Evolutionary conservation across 2,888 invertebrate genomes (phyloP).

Genomic region (Torymus auratus): DNA sequence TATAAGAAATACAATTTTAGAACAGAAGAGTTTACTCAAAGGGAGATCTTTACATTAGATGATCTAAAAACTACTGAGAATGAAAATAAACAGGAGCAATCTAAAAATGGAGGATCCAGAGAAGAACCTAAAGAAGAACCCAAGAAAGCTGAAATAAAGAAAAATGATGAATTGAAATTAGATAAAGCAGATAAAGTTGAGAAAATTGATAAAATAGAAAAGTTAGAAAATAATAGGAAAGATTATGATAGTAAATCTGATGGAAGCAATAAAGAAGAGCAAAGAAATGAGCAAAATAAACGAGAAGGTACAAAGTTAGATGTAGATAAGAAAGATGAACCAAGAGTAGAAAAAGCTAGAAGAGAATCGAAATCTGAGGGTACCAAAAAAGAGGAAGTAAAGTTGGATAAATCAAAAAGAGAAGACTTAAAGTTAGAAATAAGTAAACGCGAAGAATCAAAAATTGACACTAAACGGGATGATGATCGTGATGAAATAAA

Average conservation of each 20-base stretch:
- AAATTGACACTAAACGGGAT: conserved; percentile 59
- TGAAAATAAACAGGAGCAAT: conserved; percentile 49
- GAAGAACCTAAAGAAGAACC: conserved; percentile 58
- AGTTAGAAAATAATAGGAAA: conserved; percentile 38
- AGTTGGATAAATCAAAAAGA: conserved; percentile 58
- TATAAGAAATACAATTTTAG: conserved; percentile 47
- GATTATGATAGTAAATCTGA: conserved; percentile 20
- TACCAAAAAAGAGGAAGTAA: conserved; percentile 58
- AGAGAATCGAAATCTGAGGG: conserved; percentile 56
- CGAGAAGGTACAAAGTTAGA: conserved; percentile 54
- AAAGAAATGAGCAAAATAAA: conserved; percentile 48
- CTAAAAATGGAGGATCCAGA: conserved; percentile 48
- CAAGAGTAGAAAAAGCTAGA: conserved; percentile 56
- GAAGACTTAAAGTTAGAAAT: conserved; percentile 55
- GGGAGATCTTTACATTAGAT: conserved; percentile 35
- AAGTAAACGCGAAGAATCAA: conserved; percentile 57
- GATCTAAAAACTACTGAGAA: conserved; percentile 9
- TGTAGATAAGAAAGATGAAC: conserved; percentile 54
- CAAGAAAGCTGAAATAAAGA: conserved; percentile 46
- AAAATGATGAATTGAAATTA: conserved; percentile 36
- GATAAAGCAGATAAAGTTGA: conserved; percentile 55
- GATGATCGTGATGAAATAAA: conserved; percentile 61
- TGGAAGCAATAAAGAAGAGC: conserved; percentile 34
- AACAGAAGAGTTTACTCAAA: conserved; percentile 36
- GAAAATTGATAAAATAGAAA: conserved; percentile 28